Base-by-base conservation (phyloP, 2,797 vertebrate species). In the Lophius americanus region DNA sequence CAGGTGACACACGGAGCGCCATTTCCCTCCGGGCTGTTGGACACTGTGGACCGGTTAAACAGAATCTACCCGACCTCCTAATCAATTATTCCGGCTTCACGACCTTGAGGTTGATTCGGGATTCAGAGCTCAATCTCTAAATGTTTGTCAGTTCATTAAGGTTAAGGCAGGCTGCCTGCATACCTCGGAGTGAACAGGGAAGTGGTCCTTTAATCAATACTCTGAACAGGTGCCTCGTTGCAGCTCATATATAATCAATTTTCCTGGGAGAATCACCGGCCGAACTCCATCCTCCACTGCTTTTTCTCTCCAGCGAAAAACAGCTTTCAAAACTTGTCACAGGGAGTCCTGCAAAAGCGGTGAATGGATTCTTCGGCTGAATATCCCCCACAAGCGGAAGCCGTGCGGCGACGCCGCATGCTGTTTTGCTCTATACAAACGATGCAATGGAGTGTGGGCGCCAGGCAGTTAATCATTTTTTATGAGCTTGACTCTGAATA, bases 231-330 rank as follows among this genome's bases (percentile, higher is more conserved):
- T 70, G 63, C 77, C 70, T 82, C 51, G 73, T 51, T 82, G 54
- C 33, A 57, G 50, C 70, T 83, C 79, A 82, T 74, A 76, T 76
- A 73, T 69, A 78, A 85, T 83, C 81, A 81, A 79, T 83, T 85
- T 75, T 32, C 70, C 49, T 70, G 55, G 50, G 32, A 75, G 54
- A 51, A 53, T 82, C 69, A 66, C 38, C 23, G 56, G 62, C 39
- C 42, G 13, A 78, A 76, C 76, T 63, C 70, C 65, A 53, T 44
- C 68, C 76, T 75, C 64, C 41, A 38, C 51, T 9, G 52, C 56
- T 72, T 74, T 65, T 65, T 48, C 46, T 61, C 69, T 48, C 32
- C 0, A 7, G 4, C 32, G 60, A 69, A 68, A 73, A 82, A 81
- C 68, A 76, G 67, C 70, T 76, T 73, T 76, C 68, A 68, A 68